These are phyloP conservation scores for Acanthis flammea DNA, from an alignment of 2,797 vertebrate species.

Conservation along the genomic window DNA sequence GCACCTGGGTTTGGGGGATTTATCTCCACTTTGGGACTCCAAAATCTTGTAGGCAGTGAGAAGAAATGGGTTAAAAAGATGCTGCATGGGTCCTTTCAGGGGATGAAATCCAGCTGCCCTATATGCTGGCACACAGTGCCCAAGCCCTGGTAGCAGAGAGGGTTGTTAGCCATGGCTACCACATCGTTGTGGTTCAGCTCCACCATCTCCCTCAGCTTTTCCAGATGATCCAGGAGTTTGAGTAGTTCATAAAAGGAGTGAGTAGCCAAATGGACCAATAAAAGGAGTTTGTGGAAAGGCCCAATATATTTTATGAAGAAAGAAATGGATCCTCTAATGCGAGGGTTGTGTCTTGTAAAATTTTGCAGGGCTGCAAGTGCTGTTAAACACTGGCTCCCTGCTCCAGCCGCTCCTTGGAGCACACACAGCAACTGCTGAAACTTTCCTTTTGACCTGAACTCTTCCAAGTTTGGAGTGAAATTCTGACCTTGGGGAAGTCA, in stretches of 20 bases:
- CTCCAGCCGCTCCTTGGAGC: background rate
- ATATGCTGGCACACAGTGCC: background rate
- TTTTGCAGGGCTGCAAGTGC: constrained; percentile 35
- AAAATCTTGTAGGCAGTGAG: background rate
- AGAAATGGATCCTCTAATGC: constrained; percentile 31
- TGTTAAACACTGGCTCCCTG: background rate
- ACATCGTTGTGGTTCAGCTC: background rate
- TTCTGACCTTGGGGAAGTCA: background rate
- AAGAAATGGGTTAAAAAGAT: background rate
- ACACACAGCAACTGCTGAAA: background rate
- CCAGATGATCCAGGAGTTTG: constrained; percentile 4
- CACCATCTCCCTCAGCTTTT: background rate
- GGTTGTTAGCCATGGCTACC: background rate
- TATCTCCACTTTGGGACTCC: background rate
- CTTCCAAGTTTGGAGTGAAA: background rate
- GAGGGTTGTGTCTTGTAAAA: constrained; percentile 60
- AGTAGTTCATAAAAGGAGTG: constrained; percentile 51
- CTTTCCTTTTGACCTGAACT: background rate
- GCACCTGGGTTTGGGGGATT: background rate
- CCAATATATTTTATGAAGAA: constrained; percentile 58
- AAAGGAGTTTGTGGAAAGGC: constrained; percentile 47
- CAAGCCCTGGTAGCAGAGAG: background rate
- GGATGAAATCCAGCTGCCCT: background rate
- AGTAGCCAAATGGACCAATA: constrained; percentile 62
- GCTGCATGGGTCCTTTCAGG: background rate